Evolutionary conservation across 2,888 invertebrate genomes (phyloP).

Genomic region (Melanchra persicariae): DNA sequence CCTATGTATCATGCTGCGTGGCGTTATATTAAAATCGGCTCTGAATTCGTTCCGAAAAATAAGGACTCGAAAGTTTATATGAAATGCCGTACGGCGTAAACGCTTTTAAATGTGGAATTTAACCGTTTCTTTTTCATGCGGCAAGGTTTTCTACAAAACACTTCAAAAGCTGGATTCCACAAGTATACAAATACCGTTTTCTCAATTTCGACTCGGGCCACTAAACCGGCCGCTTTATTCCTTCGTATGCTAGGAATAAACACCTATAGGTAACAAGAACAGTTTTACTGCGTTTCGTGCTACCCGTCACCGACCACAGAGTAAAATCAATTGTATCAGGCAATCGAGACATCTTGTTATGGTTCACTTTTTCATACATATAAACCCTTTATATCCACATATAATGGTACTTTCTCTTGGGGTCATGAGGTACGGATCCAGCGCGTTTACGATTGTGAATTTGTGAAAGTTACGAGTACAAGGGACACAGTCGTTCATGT

Average conservation of each 20-base stretch:
- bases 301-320: constrained; percentile 9
- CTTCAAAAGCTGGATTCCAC: constrained; percentile 1
- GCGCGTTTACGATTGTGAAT: constrained; percentile 60
- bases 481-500: constrained; percentile 57
- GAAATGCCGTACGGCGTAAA: too few species aligned
- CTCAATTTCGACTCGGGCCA: constrained; percentile 14
- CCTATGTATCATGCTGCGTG: too few species aligned
- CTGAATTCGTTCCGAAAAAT: too few species aligned
- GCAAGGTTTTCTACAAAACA: not conserved
- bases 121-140: not conserved
- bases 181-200: not conserved
- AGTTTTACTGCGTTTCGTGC: constrained; percentile 26
- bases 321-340: constrained; percentile 27
- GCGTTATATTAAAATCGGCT: too few species aligned
- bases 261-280: constrained; percentile 32
- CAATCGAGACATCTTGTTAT: constrained; percentile 22
- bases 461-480: constrained; percentile 64
- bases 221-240: constrained; percentile 27
- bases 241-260: constrained; percentile 46
- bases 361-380: constrained; percentile 30
- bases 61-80: too few species aligned
- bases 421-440: constrained; percentile 54
- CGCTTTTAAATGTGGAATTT: not conserved
- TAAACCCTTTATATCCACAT: constrained; percentile 41
- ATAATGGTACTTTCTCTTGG: constrained; percentile 58